phyloP scores from a whole-genome alignment of 2,113 vertebrate genomes.

The Chamaetylas fuelleborni region DNA sequence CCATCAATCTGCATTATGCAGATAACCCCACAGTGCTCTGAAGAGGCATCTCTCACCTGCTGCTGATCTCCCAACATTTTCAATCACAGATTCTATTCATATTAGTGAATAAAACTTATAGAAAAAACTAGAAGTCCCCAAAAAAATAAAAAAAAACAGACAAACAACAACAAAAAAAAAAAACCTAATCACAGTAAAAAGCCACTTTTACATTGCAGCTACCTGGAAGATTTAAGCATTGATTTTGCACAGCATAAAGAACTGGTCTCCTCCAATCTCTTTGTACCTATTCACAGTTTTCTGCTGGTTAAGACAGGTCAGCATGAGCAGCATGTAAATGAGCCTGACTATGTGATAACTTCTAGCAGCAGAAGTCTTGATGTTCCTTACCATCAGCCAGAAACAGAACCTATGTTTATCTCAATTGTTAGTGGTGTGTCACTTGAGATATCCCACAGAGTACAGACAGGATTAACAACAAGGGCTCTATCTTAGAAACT shows the following conservation, averaged over 20 bases:
- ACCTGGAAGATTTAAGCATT: background rate
- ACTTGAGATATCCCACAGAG: conserved; percentile 26
- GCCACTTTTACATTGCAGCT: background rate
- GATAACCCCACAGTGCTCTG: background rate
- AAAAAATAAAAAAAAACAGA: background rate
- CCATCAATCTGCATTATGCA: background rate
- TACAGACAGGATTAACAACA: conserved; percentile 43
- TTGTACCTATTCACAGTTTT: background rate
- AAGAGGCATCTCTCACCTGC: background rate
- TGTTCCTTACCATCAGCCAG: background rate
- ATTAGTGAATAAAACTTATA: background rate
- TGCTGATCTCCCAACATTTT: background rate
- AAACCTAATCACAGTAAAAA: background rate
- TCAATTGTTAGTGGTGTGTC: background rate
- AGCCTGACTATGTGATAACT: background rate
- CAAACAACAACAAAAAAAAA: no score
- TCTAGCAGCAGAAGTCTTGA: background rate
- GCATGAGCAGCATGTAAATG: background rate
- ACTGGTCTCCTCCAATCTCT: background rate
- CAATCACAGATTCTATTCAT: background rate
- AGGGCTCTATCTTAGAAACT: conserved; percentile 14
- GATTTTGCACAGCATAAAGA: background rate
- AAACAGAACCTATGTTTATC: conserved; percentile 42
- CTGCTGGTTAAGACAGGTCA: background rate
- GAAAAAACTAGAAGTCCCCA: background rate